These are phyloP conservation scores for Eutolmus rufibarbis DNA, from an alignment of 2,888 invertebrate genomes.

Conservation along the genomic window DNA sequence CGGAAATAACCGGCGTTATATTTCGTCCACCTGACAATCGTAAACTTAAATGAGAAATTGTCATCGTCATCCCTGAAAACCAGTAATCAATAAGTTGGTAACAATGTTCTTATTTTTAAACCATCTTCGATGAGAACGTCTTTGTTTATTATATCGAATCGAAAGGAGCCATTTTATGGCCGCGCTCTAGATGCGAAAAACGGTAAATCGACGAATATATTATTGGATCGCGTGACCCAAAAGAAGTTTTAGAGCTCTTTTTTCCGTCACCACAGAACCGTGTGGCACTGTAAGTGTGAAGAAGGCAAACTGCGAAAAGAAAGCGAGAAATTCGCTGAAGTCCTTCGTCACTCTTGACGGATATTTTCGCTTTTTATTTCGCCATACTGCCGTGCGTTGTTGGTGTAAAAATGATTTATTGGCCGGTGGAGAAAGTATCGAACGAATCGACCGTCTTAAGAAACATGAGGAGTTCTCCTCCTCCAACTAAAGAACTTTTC, in stretches of 20 bases:
- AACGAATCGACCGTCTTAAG: not conserved
- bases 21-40: not conserved
- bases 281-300: not conserved
- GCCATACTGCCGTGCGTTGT: not conserved
- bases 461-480: not conserved
- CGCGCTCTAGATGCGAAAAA: not conserved
- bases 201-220: not conserved
- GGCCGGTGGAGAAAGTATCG: not conserved
- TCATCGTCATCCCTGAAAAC: not conserved
- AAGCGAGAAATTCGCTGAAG: not conserved
- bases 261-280: not conserved
- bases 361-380: not conserved
- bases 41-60: not conserved
- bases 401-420: not conserved
- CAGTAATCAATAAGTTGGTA: not conserved
- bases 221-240: not conserved
- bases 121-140: conserved; percentile 4
- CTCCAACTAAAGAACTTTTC: not conserved
- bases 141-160: conserved; percentile 16
- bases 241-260: not conserved
- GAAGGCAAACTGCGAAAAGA: not conserved
- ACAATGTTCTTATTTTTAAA: not conserved
- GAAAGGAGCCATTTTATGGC: not conserved
- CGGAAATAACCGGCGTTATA: not conserved
- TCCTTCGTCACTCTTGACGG: not conserved